Conservation (phyloP, 2,888 invertebrate genomes). For the Hemaris fuciformis region DNA sequence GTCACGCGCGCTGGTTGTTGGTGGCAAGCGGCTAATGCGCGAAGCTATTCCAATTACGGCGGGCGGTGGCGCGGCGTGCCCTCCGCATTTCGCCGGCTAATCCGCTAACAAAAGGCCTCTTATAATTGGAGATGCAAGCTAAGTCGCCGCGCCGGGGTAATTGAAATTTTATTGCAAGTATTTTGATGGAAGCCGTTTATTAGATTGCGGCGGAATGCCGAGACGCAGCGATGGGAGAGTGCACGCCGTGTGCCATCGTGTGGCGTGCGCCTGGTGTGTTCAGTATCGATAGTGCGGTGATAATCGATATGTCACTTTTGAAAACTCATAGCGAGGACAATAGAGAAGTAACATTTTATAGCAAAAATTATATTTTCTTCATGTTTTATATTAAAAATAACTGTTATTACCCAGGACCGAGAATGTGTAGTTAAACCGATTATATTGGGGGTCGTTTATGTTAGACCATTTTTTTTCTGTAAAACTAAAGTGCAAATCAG, state of each 20-base stretch:
- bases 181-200: constrained; percentile 35
- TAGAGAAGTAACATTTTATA: no score
- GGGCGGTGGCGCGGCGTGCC: constrained; percentile 34
- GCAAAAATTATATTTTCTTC: no score
- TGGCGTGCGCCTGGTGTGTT: not conserved
- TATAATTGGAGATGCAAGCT: constrained; percentile 45
- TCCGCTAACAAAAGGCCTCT: constrained; percentile 57
- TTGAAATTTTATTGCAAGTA: constrained; percentile 61
- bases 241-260: not conserved
- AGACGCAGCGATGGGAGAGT: no score
- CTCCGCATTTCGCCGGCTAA: constrained; percentile 52
- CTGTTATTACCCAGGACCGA: no score
- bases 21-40: constrained; percentile 51
- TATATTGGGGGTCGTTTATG: no score
- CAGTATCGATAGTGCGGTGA: no score
- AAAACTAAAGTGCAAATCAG: not conserved
- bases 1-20: constrained; percentile 19
- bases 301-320: no score
- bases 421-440: no score
- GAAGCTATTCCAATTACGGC: constrained; percentile 60
- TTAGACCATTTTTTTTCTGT: no score
- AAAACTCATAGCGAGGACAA: no score
- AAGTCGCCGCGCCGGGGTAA: constrained; percentile 45
- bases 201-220: constrained; percentile 3
- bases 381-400: no score